Evolutionary conservation across 2,113 vertebrate species (phyloP), one percentile per base, ranked within the genome.

Genomic region (Tetraodon nigroviridis): DNA sequence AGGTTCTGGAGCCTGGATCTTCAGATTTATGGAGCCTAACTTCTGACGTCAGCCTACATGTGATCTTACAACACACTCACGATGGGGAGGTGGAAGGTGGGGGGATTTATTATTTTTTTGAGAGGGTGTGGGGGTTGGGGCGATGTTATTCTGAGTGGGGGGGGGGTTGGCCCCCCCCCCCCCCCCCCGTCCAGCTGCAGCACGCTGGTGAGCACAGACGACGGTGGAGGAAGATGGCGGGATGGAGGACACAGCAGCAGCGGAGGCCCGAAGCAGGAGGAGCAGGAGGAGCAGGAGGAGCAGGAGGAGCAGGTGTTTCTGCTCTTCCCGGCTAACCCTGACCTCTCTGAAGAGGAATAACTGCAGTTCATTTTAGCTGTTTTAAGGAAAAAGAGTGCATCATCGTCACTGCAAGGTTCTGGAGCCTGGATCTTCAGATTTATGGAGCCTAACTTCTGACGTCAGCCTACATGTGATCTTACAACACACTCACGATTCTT

Each of bases 131-230:
- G n/a, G n/a, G n/a, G n/a, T n/a, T n/a, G n/a, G n/a, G n/a, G n/a
- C n/a, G n/a, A n/a, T n/a, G n/a, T n/a, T n/a, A n/a, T n/a, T n/a
- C n/a, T n/a, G n/a, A n/a, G n/a, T n/a, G n/a, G n/a, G n/a, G n/a
- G n/a, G n/a, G n/a, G n/a, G n/a, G n/a, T n/a, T n/a, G n/a, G n/a
- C n/a, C n/a, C n/a, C 61, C 81, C 78, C 80, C 81, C 80, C 73
- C 79, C 78, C 80, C 81, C 80, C 76, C 62, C 64, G 75, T 80
- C 76, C 83, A 87, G 85, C 85, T 84, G 84, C 78, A 81, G 69
- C 59, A 14, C 57, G 73, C 75, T 75, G 71, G 61, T 69, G 68
- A 32, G 46, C 62, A 53, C 55, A 42, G 68, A 58, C 64, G 49
- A 63, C 53, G 69, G 58, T 49, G 52, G 69, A 57, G 71, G 55